Conservation (phyloP, 2,888 invertebrate genomes). For the Meloe dianella region DNA sequence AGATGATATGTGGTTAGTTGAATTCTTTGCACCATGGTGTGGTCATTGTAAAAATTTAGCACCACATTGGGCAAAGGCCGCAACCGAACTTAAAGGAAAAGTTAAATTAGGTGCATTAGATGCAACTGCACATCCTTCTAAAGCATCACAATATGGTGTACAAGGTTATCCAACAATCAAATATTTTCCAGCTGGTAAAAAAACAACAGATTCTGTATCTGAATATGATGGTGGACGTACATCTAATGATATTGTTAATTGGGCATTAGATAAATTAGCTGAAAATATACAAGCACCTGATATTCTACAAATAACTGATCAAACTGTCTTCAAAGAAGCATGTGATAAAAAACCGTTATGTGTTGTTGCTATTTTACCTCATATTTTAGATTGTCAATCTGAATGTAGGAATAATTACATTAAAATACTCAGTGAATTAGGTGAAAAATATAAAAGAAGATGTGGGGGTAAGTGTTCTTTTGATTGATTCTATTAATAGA, state of each 20-base stretch:
- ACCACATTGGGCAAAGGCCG: conserved; percentile 96
- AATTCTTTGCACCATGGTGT: conserved; percentile 98
- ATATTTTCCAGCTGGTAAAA: conserved; percentile 80
- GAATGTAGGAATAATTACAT: conserved; percentile 90
- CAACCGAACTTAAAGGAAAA: conserved; percentile 93
- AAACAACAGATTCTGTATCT: conserved; percentile 69
- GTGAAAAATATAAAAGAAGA: conserved; percentile 92
- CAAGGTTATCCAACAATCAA: conserved; percentile 98
- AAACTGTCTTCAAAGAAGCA: conserved; percentile 69
- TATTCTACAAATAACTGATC: conserved; percentile 66
- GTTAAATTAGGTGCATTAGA: conserved; percentile 95
- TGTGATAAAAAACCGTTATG: conserved; percentile 91
- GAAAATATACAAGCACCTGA: conserved; percentile 93
- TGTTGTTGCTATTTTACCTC: conserved; percentile 89
- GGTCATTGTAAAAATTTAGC: conserved; percentile 96
- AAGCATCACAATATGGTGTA: conserved; percentile 84
- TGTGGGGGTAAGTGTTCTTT: conserved; percentile 73
- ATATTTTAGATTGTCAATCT: conserved; percentile 95
- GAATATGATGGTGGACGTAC: conserved; percentile 96
- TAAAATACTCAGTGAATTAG: conserved; percentile 72
- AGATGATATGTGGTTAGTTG: conserved; percentile 96
- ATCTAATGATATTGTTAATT: conserved; percentile 85
- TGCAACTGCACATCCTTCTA: conserved; percentile 87
- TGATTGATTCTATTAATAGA: not conserved
- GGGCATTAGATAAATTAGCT: conserved; percentile 84